These are phyloP conservation scores for Parnassius orleans DNA, from an alignment of 2,888 invertebrate species.

Conservation along the genomic window DNA sequence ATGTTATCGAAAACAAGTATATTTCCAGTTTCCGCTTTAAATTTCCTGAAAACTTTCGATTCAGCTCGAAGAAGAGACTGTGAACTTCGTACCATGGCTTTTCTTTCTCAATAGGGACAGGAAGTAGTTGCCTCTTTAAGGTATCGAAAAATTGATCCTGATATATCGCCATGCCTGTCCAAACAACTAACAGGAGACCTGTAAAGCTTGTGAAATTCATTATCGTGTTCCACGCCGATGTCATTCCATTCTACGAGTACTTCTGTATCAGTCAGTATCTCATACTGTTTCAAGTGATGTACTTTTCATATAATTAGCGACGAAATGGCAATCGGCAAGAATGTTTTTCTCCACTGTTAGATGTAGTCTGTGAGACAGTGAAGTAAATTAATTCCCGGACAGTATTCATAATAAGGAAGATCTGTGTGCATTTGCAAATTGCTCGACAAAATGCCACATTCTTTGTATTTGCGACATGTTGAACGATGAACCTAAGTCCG, in stretches of 20 bases:
- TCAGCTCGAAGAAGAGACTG: conserved; percentile 81
- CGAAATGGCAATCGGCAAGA: conserved; percentile 84
- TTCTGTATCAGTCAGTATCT: conserved; percentile 77
- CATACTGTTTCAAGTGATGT: conserved; percentile 79
- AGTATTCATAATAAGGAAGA: conserved; percentile 88
- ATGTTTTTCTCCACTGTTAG: conserved; percentile 85
- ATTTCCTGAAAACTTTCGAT: conserved; percentile 81
- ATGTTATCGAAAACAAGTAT: conserved; percentile 88
- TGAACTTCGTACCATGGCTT: conserved; percentile 86
- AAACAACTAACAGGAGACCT: conserved; percentile 83
- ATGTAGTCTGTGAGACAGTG: conserved; percentile 85
- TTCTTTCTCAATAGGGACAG: conserved; percentile 80
- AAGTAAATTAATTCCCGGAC: conserved; percentile 86
- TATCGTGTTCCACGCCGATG: conserved; percentile 83
- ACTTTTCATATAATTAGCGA: conserved; percentile 81
- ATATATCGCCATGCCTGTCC: conserved; percentile 78
- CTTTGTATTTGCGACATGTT: conserved; percentile 84
- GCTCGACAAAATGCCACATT: conserved; percentile 87
- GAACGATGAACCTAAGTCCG: conserved; percentile 85
- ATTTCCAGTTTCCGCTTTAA: conserved; percentile 85
- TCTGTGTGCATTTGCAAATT: conserved; percentile 87
- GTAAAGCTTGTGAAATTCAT: conserved; percentile 83
- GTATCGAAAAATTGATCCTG: conserved; percentile 86
- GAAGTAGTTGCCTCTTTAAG: conserved; percentile 86
- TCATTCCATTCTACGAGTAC: conserved; percentile 91